Conservation (phyloP, 2,113 vertebrate genomes). For the Siniperca chuatsi region DNA sequence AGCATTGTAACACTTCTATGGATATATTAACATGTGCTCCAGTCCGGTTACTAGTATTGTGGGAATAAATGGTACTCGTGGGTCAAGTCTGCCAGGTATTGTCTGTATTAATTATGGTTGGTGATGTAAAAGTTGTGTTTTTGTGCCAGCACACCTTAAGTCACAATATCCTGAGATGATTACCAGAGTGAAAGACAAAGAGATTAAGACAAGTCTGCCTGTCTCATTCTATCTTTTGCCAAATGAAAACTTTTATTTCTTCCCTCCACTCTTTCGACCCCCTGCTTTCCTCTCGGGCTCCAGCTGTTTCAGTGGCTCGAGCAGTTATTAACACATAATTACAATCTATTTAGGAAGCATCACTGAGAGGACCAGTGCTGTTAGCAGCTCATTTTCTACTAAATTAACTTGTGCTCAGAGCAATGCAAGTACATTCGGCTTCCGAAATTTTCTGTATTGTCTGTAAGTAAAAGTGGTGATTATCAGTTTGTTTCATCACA, state of each 20-base stretch:
- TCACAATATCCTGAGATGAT: conserved; percentile 33
- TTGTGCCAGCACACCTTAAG: background rate
- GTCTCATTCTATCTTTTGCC: conserved; percentile 18
- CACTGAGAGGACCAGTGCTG: conserved; percentile 67
- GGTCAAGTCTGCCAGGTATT: conserved; percentile 13
- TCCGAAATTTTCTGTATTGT: conserved; percentile 53
- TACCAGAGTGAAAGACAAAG: conserved; percentile 27
- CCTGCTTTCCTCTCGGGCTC: background rate
- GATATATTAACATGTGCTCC: conserved; percentile 18
- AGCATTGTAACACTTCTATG: conserved; percentile 36
- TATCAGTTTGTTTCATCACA: conserved; percentile 47
- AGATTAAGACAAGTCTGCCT: conserved; percentile 27
- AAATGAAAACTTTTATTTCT: conserved; percentile 31
- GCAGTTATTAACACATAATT: conserved; percentile 74
- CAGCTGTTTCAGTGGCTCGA: conserved; percentile 47
- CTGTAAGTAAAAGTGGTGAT: conserved; percentile 62
- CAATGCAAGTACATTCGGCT: conserved; percentile 22
- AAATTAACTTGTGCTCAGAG: conserved; percentile 75
- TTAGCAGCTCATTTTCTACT: conserved; percentile 78
- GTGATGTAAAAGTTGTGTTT: conserved; percentile 9
- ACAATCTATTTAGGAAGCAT: conserved; percentile 76
- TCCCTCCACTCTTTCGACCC: conserved; percentile 3
- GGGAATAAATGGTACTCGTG: conserved; percentile 15
- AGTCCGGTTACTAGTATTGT: conserved; percentile 14
- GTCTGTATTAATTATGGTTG: background rate